phyloP scores from a whole-genome alignment of 1,140 invertebrate species.

The Heliconius nattereri region DNA sequence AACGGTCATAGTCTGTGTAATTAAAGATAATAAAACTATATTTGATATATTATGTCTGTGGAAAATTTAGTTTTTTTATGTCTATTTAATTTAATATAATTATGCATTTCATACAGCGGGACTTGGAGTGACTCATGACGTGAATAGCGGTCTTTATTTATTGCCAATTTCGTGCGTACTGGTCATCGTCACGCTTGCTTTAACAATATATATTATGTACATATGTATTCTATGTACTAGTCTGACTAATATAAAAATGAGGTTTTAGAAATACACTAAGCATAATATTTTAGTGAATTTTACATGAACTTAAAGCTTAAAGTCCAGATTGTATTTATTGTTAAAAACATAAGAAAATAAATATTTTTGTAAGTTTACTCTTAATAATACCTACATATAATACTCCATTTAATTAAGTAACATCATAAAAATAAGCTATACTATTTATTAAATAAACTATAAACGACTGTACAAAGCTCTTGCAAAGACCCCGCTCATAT shows the following conservation, averaged over 20 bases:
- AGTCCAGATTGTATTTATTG: background rate
- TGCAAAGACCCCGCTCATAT: conserved; percentile 28
- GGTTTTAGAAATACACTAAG: background rate
- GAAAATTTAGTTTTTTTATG: background rate
- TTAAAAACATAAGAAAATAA: background rate
- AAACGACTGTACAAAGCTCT: conserved; percentile 20
- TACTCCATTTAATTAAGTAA: conserved; percentile 5
- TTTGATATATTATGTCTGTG: background rate
- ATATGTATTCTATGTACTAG: background rate
- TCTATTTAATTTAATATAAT: background rate
- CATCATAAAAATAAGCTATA: conserved; percentile 15
- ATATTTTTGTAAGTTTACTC: background rate
- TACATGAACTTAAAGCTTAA: background rate
- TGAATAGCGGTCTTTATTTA: conserved; percentile 7
- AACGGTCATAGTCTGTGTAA: background rate
- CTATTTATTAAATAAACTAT: conserved; percentile 19
- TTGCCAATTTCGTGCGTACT: conserved; percentile 10
- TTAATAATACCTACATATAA: conserved; percentile 1
- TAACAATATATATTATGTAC: background rate
- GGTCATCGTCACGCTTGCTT: conserved; percentile 8
- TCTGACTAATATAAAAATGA: background rate
- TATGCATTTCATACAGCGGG: background rate
- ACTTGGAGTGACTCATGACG: background rate
- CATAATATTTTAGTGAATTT: background rate
- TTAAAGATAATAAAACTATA: background rate